Conservation (phyloP, 2,113 vertebrate genomes). For the Dryoscopus gambensis region DNA sequence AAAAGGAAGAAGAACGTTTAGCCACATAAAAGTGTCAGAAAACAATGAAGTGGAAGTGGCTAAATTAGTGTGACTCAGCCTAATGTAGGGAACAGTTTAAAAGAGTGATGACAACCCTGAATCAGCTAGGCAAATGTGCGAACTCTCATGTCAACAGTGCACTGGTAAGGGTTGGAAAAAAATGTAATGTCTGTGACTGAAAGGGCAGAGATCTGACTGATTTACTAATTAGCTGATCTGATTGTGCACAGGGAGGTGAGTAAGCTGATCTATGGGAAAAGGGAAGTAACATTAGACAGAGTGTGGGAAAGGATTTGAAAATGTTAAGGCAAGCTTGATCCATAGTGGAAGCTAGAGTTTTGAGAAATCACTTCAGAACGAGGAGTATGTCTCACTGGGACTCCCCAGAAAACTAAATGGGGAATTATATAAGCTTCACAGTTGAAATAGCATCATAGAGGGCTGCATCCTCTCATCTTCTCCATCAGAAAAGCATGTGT, state of each 20-base stretch:
- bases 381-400: not conserved
- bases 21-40: not conserved
- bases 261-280: not conserved
- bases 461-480: not conserved
- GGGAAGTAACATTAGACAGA: not conserved
- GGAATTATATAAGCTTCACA: not conserved
- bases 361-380: not conserved
- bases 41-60: not conserved
- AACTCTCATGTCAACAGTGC: not conserved
- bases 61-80: not conserved
- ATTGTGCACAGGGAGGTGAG: not conserved
- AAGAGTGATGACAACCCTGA: not conserved
- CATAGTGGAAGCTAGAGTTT: not conserved
- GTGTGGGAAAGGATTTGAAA: not conserved
- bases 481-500: not conserved
- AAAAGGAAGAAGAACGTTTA: not conserved
- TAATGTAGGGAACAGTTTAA: not conserved
- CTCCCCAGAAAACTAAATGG: not conserved
- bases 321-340: not conserved
- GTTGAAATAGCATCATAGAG: not conserved
- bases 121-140: accelerated
- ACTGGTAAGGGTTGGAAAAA: not conserved
- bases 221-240: not conserved
- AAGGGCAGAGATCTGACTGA: not conserved
- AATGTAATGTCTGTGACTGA: accelerated